phyloP scores from a whole-genome alignment of 2,113 vertebrate species.

The Madoqua kirkii region DNA sequence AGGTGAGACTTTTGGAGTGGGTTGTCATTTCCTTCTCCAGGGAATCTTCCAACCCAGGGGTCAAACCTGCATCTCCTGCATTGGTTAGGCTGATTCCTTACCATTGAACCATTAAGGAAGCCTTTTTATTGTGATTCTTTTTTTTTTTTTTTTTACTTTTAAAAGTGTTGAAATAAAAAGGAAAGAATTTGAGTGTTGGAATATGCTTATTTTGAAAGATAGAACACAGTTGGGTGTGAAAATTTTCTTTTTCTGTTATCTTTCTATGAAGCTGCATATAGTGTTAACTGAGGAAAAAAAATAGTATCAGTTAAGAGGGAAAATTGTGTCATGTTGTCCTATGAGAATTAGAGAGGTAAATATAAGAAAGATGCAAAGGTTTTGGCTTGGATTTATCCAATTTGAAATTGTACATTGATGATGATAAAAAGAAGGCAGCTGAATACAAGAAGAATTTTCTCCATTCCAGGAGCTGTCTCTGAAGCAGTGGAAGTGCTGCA shows the following conservation, averaged over 20 bases:
- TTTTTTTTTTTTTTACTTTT: neutral
- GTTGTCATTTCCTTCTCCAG: neutral
- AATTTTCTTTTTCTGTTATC: neutral
- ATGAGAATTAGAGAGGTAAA: neutral
- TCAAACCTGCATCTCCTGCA: neutral
- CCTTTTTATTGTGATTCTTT: neutral
- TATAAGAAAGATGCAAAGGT: neutral
- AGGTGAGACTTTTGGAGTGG: neutral
- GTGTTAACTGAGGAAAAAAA: neutral
- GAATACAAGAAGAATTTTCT: neutral
- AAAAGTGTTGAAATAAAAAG: neutral
- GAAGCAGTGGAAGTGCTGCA: rapidly evolving
- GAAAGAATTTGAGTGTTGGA: neutral
- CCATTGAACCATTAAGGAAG: neutral
- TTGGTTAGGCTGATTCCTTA: neutral
- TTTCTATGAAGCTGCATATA: neutral
- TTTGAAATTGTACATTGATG: neutral
- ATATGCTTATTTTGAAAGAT: neutral
- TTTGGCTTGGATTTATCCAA: neutral
- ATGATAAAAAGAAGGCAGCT: neutral
- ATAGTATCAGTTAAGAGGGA: neutral
- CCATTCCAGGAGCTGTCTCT: neutral
- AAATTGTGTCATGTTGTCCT: neutral
- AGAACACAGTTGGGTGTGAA: neutral
- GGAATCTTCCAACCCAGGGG: neutral